Evolutionary conservation across 1,140 invertebrate species (phyloP), one percentile per base, ranked within the genome.

Genomic region (Meteorus sp.): DNA sequence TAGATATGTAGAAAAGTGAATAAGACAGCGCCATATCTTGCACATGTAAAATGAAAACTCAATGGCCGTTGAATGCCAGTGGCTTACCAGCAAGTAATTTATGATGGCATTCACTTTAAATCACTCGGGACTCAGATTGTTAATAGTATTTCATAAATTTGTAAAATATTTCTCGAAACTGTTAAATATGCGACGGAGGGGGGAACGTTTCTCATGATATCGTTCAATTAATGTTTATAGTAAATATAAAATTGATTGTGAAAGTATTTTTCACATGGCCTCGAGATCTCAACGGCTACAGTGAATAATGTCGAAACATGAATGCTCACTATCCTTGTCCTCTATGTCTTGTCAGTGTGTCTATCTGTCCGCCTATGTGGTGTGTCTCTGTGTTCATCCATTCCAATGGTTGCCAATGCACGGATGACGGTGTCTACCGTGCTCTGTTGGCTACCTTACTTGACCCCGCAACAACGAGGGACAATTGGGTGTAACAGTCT

Each of bases 401-500:
- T 29, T 33, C 29, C 15, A 50, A 50, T 22, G 11, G 8, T 39
- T 47, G 22, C 56, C 43, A 31, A 56, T 60, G 44, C 33, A 56
- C 50, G 50, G 56, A 62, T 62, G 55, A 65, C 66, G 69, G 69
- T 70, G 65, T 69, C 62, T 65, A 62, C 54, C 68, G 65, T 73
- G 64, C 56, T 61, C 64, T 62, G 56, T 62, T 64, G 60, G 64
- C 70, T 78, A 78, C 76, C 75, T 78, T 77, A 78, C 73, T 78
- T 78, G 75, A 78, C 76, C 76, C 74, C 74, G 65, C 65, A 69
- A 66, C 75, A 78, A 78, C 73, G 74, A 78, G 75, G 72, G 76
- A 78, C 75, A 78, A 78, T 77, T 78, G 75, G 76, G 73, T 75
- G 75, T 78, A 78, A 78, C 76, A 77, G 75, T 76, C 76, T 77